phyloP scores from a whole-genome alignment of 2,888 invertebrate species.

The Andrena hattorfiana region DNA sequence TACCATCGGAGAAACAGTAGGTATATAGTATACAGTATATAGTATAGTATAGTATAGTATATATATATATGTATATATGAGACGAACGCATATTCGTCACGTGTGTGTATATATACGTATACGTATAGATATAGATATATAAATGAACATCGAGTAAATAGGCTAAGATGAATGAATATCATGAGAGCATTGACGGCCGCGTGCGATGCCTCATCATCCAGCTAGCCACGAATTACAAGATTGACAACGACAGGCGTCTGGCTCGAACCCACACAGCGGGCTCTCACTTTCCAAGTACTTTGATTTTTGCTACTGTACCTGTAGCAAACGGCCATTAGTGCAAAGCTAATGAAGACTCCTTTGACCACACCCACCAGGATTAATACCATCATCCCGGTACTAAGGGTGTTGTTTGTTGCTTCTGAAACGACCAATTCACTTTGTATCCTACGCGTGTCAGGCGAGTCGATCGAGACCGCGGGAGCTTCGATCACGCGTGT shows the following conservation, averaged over 20 bases:
- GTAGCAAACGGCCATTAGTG: constrained; percentile 97
- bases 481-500: constrained; percentile 2
- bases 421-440: constrained; percentile 86
- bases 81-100: constrained; percentile 45
- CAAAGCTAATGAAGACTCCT: constrained; percentile 98
- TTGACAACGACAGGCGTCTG: constrained; percentile 78
- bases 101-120: constrained; percentile 50
- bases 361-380: constrained; percentile 96
- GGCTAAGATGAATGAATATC: constrained; percentile 75
- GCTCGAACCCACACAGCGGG: constrained; percentile 72
- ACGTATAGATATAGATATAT: constrained; percentile 40
- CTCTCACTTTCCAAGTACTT: constrained; percentile 58
- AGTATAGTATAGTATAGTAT: background rate
- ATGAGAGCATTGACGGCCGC: constrained; percentile 80
- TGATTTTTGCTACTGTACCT: constrained; percentile 88
- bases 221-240: constrained; percentile 79
- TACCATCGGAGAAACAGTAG: constrained; percentile 65
- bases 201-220: constrained; percentile 83
- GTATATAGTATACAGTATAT: constrained; percentile 9
- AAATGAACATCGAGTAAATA: constrained; percentile 73
- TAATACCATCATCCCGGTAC: constrained; percentile 96
- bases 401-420: constrained; percentile 92
- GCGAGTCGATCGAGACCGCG: background rate
- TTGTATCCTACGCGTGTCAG: constrained; percentile 57
- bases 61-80: constrained; percentile 60